Conservation (phyloP, 2,888 invertebrate genomes). For the Hypena proboscidalis region DNA sequence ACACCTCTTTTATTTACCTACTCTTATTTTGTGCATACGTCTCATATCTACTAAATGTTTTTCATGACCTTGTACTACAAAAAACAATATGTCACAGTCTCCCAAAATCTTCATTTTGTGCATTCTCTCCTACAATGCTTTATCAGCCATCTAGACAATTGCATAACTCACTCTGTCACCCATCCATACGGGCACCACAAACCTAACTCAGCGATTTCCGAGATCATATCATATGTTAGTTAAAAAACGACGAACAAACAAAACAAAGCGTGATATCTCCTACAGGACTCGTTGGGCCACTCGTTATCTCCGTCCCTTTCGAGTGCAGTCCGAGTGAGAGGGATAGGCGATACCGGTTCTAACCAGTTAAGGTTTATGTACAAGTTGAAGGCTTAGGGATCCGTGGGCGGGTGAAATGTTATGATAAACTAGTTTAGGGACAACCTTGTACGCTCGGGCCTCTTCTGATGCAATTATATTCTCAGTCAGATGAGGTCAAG, state of each 20-base stretch:
- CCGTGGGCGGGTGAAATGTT: conserved; percentile 11
- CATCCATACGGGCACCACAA: neutral
- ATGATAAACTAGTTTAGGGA: too few relatives aligned
- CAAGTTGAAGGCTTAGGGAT: conserved; percentile 24
- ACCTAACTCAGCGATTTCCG: neutral
- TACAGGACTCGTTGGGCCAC: conserved; percentile 38
- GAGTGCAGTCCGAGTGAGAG: conserved; percentile 17
- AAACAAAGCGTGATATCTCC: conserved; percentile 33
- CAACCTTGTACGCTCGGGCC: too few relatives aligned
- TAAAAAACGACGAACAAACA: conserved; percentile 11
- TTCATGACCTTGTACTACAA: too few relatives aligned
- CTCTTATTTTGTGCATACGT: too few relatives aligned
- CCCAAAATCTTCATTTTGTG: too few relatives aligned
- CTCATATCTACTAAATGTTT: too few relatives aligned
- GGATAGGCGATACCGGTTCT: conserved; percentile 27
- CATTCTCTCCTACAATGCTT: too few relatives aligned
- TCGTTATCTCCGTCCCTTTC: conserved; percentile 30
- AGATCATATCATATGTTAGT: conserved; percentile 5
- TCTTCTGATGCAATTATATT: too few relatives aligned
- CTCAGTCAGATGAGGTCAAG: too few relatives aligned
- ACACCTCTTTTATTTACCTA: too few relatives aligned
- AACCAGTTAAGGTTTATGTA: conserved; percentile 28
- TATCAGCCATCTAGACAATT: too few relatives aligned
- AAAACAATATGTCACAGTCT: too few relatives aligned
- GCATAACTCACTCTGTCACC: neutral